Conservation (phyloP, 2,113 vertebrate species). For the Ploceus nigricollis region DNA sequence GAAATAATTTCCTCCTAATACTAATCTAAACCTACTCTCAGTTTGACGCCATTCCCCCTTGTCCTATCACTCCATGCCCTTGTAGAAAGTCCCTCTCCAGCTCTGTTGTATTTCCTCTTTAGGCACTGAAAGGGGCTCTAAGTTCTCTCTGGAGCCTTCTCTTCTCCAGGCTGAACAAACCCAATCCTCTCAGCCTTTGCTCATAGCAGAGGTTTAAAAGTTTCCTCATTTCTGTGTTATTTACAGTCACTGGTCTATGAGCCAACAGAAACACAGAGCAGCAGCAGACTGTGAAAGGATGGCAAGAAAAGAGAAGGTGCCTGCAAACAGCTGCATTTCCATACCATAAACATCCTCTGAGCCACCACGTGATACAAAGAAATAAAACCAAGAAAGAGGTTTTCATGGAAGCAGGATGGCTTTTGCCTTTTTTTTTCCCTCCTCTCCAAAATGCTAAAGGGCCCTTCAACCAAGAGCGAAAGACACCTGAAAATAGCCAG, state of each 20-base stretch:
- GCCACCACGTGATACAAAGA: neutral
- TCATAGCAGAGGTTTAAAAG: neutral
- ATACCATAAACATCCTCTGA: neutral
- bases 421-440: fast-evolving
- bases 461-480: neutral
- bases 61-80: neutral
- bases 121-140: neutral
- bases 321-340: neutral
- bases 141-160: neutral
- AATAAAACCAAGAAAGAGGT: neutral
- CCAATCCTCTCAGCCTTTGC: neutral
- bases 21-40: neutral
- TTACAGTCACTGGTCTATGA: neutral
- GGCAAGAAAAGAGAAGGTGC: neutral
- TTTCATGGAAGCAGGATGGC: fast-evolving
- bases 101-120: neutral
- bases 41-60: neutral
- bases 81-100: neutral
- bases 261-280: neutral
- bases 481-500: neutral
- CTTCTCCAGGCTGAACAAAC: neutral
- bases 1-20: neutral
- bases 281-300: neutral
- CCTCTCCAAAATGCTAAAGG: neutral
- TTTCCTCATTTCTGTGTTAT: neutral